phyloP scores from a whole-genome alignment of 2,888 invertebrate species.

The Dolichopus griseipennis region DNA sequence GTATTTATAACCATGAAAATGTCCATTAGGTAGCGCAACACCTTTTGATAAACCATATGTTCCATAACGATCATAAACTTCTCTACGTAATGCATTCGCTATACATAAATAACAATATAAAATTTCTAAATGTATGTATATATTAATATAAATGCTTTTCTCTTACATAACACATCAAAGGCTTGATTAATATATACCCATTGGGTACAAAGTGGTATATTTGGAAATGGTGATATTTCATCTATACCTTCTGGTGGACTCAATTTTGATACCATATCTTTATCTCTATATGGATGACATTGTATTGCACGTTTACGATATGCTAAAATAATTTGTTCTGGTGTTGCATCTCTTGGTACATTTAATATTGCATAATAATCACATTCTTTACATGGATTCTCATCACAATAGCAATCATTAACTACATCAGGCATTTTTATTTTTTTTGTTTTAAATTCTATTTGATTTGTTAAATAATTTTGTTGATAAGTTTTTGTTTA shows the following conservation, averaged over 20 bases:
- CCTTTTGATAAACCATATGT: constrained; percentile 79
- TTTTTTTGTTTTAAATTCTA: too few species aligned
- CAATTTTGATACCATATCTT: constrained; percentile 48
- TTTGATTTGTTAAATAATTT: too few species aligned
- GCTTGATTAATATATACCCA: constrained; percentile 58
- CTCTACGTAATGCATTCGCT: constrained; percentile 54
- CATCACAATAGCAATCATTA: too few species aligned
- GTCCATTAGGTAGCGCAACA: constrained; percentile 59
- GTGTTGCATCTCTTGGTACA: constrained; percentile 54
- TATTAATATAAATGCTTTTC: too few species aligned
- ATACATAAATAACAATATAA: constrained; percentile 16
- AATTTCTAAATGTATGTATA: neutral
- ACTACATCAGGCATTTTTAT: too few species aligned
- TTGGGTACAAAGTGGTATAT: constrained; percentile 28
- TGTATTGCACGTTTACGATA: constrained; percentile 48
- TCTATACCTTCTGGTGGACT: constrained; percentile 36
- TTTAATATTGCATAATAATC: constrained; percentile 73
- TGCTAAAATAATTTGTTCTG: constrained; percentile 64
- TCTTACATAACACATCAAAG: constrained; percentile 59
- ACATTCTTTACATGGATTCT: constrained; percentile 33
- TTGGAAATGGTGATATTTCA: constrained; percentile 27
- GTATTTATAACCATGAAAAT: constrained; percentile 65
- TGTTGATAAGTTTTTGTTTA: too few species aligned
- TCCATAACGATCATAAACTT: constrained; percentile 83
- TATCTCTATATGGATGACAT: constrained; percentile 44